Percentiles rank a stretch among this genome's conserved stretches.
Evolutionary conservation across 1,140 invertebrate genomes (phyloP).

Genomic region (Zophobas morio): DNA sequence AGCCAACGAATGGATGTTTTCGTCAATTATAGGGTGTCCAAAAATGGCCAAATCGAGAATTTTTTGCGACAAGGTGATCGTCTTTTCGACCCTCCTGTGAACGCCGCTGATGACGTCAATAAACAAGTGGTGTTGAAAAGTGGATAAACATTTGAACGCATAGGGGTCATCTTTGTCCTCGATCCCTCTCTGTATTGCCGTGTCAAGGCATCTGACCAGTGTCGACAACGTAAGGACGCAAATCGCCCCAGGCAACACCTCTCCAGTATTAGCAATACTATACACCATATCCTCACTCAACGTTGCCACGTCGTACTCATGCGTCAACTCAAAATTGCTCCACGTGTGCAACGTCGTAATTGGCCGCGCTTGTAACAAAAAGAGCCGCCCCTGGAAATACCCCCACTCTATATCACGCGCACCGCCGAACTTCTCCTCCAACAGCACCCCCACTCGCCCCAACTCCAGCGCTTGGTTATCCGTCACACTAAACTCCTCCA

Average conservation of each 20-base stretch:
- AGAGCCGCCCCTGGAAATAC: constrained; percentile 71
- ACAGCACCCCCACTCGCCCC: constrained; percentile 71
- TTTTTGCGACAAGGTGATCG: constrained; percentile 52
- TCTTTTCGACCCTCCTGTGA: constrained; percentile 44
- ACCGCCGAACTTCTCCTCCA: constrained; percentile 77
- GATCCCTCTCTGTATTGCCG: constrained; percentile 6
- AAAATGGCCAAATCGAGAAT: constrained; percentile 72
- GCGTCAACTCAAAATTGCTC: constrained; percentile 81
- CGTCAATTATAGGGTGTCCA: constrained; percentile 72
- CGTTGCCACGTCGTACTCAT: constrained; percentile 79
- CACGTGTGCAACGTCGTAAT: constrained; percentile 80
- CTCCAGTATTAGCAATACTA: constrained; percentile 75
- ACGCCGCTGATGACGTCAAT: constrained; percentile 53
- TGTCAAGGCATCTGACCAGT: not conserved
- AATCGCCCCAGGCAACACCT: constrained; percentile 72
- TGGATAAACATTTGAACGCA: constrained; percentile 8
- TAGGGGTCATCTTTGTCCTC: constrained; percentile 36
- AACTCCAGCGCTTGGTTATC: constrained; percentile 70
- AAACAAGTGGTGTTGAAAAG: constrained; percentile 49
- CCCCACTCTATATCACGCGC: constrained; percentile 86
- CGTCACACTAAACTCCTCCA: constrained; percentile 69
- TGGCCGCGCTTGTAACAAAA: constrained; percentile 80
- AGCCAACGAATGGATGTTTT: constrained; percentile 69
- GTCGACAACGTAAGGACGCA: not conserved
- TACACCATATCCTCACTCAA: constrained; percentile 70